A percentile compares a stretch with the other conserved stretches of the same genome.
Evolutionary conservation across 2,888 invertebrate species (phyloP).

Genomic region (Mystacides longicornis): DNA sequence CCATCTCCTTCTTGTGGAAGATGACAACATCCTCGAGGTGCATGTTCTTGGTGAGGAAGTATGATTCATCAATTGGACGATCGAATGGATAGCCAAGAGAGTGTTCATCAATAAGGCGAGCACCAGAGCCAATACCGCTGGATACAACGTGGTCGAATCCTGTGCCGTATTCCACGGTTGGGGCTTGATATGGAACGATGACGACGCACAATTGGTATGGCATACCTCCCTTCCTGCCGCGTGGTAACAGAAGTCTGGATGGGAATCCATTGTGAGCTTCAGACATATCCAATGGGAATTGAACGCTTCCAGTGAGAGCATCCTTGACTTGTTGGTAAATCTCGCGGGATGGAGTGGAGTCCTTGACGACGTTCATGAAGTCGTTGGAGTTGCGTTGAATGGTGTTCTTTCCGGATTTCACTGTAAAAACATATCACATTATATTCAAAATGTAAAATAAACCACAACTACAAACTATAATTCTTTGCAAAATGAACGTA

Average conservation of each 20-base stretch:
- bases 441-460: too few species aligned
- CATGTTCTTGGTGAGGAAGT: slow-evolving; percentile 41
- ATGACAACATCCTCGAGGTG: slow-evolving; percentile 45
- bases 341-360: slow-evolving; percentile 42
- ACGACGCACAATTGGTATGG: slow-evolving; percentile 55
- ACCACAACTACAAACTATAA: background rate
- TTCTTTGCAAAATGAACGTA: too few species aligned
- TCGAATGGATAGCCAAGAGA: slow-evolving; percentile 52
- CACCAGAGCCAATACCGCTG: slow-evolving; percentile 30
- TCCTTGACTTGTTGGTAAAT: slow-evolving; percentile 43
- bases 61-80: slow-evolving; percentile 40
- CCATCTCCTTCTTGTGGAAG: slow-evolving; percentile 39
- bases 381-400: slow-evolving; percentile 52
- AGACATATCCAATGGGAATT: slow-evolving; percentile 41
- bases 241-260: slow-evolving; percentile 56
- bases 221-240: slow-evolving; percentile 55
- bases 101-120: slow-evolving; percentile 35
- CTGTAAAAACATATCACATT: too few species aligned
- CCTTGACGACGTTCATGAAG: slow-evolving; percentile 48
- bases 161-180: slow-evolving; percentile 36
- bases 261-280: slow-evolving; percentile 54
- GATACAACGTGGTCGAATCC: slow-evolving; percentile 45
- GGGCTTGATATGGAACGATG: slow-evolving; percentile 46
- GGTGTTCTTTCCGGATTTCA: slow-evolving; percentile 41
- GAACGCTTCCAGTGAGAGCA: slow-evolving; percentile 41